These are phyloP conservation scores for Catostomus latipinnis DNA, from an alignment of 2,797 vertebrate genomes.

Conservation along the genomic window DNA sequence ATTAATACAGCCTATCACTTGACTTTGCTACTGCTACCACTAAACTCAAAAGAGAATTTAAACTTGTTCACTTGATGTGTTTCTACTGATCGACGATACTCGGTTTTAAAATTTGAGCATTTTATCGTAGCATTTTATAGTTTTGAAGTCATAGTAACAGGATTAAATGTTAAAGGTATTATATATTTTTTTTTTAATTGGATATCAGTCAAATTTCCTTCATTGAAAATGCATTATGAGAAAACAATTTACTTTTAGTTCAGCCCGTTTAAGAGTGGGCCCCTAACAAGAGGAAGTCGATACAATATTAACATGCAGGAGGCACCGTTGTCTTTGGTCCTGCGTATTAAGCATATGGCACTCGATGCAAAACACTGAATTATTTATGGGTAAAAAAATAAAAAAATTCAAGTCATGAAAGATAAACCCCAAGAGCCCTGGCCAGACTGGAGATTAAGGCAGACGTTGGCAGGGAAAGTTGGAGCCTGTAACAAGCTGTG, in stretches of 20 bases:
- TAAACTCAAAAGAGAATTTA: not conserved
- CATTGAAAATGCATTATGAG: slow-evolving; percentile 27
- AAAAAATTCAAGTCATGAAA: slow-evolving; percentile 81
- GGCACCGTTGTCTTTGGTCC: slow-evolving; percentile 75
- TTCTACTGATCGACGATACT: too few species aligned
- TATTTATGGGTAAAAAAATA: slow-evolving; percentile 75
- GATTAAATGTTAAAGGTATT: slow-evolving; percentile 1
- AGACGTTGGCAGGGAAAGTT: slow-evolving; percentile 76
- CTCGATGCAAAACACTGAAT: slow-evolving; percentile 85
- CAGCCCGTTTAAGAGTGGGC: slow-evolving; percentile 63
- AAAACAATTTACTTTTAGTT: slow-evolving; percentile 35
- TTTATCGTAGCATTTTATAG: too few species aligned
- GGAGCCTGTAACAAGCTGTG: slow-evolving; percentile 74
- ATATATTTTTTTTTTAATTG: not conserved
- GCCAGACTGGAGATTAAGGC: slow-evolving; percentile 76
- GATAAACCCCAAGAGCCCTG: slow-evolving; percentile 68
- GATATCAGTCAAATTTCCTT: not conserved
- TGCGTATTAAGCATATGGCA: slow-evolving; percentile 83
- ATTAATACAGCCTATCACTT: slow-evolving; percentile 11
- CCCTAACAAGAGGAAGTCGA: slow-evolving; percentile 66
- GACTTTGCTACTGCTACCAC: not conserved
- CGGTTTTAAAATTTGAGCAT: too few species aligned
- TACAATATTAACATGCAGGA: slow-evolving; percentile 79
- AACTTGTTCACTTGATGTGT: too few species aligned
- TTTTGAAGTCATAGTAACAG: not conserved